A percentile compares a stretch with the other conserved stretches of the same genome.
phyloP scores from a whole-genome alignment of 2,888 invertebrate genomes.

The Pyrochroa serraticornis region DNA sequence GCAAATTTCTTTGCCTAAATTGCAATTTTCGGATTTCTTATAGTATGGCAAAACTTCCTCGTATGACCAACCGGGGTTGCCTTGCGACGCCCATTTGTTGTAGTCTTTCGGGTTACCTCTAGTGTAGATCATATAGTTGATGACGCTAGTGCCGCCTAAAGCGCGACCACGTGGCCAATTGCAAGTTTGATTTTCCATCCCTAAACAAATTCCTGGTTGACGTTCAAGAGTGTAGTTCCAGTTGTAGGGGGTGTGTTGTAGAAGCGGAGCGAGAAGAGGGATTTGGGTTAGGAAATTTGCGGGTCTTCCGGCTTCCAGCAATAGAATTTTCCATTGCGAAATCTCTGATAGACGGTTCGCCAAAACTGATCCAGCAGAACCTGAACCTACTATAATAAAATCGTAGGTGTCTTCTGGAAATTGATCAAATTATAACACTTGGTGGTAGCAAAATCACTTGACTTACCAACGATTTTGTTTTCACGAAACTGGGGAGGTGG shows the following conservation, averaged over 20 bases:
- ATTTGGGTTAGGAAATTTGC: conserved; percentile 54
- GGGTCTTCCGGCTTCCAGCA: conserved; percentile 47
- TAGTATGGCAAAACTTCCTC: conserved; percentile 65
- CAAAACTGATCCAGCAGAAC: conserved; percentile 60
- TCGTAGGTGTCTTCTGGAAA: conserved; percentile 48
- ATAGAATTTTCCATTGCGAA: conserved; percentile 49
- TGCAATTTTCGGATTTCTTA: conserved; percentile 65
- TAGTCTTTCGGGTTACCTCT: conserved; percentile 70
- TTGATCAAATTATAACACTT: background rate
- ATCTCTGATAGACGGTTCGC: conserved; percentile 61
- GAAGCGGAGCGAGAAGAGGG: conserved; percentile 51
- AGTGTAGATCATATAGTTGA: conserved; percentile 62
- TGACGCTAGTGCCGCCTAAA: conserved; percentile 59
- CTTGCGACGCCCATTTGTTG: conserved; percentile 64
- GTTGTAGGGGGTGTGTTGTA: conserved; percentile 55
- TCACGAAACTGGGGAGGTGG: background rate
- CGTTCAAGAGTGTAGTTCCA: conserved; percentile 57
- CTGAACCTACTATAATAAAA: conserved; percentile 60
- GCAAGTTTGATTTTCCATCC: conserved; percentile 35
- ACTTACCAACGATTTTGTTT: background rate
- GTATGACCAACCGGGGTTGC: conserved; percentile 61
- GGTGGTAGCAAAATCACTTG: too few relatives aligned
- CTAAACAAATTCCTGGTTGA: conserved; percentile 28
- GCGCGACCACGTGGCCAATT: conserved; percentile 63
- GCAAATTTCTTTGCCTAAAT: conserved; percentile 40